A percentile compares a stretch with the other conserved stretches of the same genome.
Evolutionary conservation across 2,797 vertebrate species (phyloP).

Genomic region (Buphagus erythrorhynchus): DNA sequence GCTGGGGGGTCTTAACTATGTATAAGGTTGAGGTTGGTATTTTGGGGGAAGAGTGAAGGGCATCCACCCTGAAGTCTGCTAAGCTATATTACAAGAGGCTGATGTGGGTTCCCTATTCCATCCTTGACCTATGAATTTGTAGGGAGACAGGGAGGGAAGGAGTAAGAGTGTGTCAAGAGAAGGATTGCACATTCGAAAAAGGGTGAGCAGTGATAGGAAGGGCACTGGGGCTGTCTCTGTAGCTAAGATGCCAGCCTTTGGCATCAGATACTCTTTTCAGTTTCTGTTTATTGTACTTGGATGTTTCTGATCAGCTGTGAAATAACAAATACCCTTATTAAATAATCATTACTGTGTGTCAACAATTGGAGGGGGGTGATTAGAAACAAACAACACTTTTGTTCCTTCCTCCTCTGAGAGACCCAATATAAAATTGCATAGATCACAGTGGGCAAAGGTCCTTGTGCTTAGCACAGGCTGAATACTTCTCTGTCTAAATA

Average conservation of each 20-base stretch:
- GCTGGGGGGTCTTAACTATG: not conserved
- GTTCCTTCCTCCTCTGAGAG: not conserved
- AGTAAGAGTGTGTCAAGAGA: not conserved
- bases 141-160: not conserved
- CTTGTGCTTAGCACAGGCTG: not conserved
- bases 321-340: not conserved
- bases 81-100: not conserved
- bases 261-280: not conserved
- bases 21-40: not conserved
- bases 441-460: not conserved
- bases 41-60: not conserved
- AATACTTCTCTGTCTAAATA: not conserved
- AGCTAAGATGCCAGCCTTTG: not conserved
- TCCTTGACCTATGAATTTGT: not conserved
- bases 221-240: not conserved
- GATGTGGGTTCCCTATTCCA: not conserved
- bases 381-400: not conserved
- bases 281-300: not conserved
- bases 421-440: not conserved
- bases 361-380: not conserved
- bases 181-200: not conserved
- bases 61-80: not conserved
- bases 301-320: not conserved
- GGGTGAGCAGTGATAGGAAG: not conserved
- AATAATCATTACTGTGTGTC: not conserved